Base-by-base conservation (phyloP, 2,113 vertebrate species). In the Cavia aperea region DNA sequence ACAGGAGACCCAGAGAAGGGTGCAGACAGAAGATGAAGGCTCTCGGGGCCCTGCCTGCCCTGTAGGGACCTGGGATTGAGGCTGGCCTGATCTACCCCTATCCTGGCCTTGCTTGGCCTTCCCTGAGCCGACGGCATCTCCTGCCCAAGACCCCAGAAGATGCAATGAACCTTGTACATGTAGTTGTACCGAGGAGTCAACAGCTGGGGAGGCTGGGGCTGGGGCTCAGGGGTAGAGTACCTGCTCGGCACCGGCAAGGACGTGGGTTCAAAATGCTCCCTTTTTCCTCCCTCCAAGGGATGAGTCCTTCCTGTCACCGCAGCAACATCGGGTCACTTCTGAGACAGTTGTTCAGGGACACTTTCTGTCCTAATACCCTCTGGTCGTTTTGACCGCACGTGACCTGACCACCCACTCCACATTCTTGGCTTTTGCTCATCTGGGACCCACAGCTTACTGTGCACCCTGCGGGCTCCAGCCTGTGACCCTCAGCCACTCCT, bases 371-470 rank as follows among this genome's bases (percentile, higher is more conserved):
- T 51, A 14, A 54, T 39, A 43, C 8, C 26, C 58, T 58, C 36
- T 36, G 3, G 1, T 29, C 26, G 19, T 26, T 72, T 65, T 18
- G 7, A 54, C 36, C 36, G 15, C 33, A 21, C 7, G 2, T 0
- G 33, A 29, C 66, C 81, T 60, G 7, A 2, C 63, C 13, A 0
- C 10, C 21, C 11, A 3, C 62, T 15, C 29, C 39, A 62, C 18
- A 0, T 0, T 56, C 36, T n/a, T 78, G 90, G 81, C 3, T 86
- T 77, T 70, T 39, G 5, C 51, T 39, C 65, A 62, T 89, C 86
- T 36, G 31, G 77, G 33, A 58, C 16, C 7, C 49, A 83, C n/a
- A 65, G 46, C 23, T 60, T 10, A 39, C 51, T 39, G 33, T 11
- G 36, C 51, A 63, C 58, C 18, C 54, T 4, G 43, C 85, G 78